Evolutionary conservation across 2,888 invertebrate genomes (phyloP).

Genomic region (Hecatera dysodea): DNA sequence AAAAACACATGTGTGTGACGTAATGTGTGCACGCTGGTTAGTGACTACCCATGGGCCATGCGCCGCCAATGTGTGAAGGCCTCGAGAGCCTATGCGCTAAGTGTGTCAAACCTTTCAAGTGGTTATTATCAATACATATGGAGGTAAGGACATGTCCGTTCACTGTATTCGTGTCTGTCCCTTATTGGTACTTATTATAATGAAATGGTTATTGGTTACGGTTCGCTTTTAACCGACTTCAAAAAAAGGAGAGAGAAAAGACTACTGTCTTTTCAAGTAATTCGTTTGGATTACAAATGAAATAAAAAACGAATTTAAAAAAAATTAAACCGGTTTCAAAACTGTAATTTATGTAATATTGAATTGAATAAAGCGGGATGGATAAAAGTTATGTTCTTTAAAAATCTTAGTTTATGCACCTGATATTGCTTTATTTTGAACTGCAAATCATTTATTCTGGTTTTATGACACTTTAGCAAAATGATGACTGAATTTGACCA

Average conservation of each 20-base stretch:
- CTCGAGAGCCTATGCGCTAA: slow-evolving; percentile 50
- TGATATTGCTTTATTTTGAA: not conserved
- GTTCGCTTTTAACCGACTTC: too few relatives aligned
- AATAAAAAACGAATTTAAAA: too few relatives aligned
- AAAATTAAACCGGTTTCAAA: too few relatives aligned
- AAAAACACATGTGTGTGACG: slow-evolving; percentile 55
- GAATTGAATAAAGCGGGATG: too few relatives aligned
- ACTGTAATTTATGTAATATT: too few relatives aligned
- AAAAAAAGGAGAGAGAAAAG: too few relatives aligned
- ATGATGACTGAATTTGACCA: not conserved
- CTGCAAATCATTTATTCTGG: not conserved
- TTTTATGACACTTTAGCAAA: slow-evolving; percentile 8
- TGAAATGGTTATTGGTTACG: not conserved
- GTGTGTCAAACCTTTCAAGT: slow-evolving; percentile 60
- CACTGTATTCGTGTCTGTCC: slow-evolving; percentile 19
- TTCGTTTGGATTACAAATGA: too few relatives aligned
- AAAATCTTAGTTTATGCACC: not conserved
- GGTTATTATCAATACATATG: slow-evolving; percentile 46
- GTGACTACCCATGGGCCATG: slow-evolving; percentile 15
- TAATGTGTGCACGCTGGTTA: slow-evolving; percentile 31
- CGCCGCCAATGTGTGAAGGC: slow-evolving; percentile 43
- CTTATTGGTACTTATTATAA: slow-evolving; percentile 19
- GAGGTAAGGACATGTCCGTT: slow-evolving; percentile 34
- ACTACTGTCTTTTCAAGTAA: too few relatives aligned
- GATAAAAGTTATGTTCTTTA: too few relatives aligned